A percentile compares a stretch with the other conserved stretches of the same genome.
These are phyloP conservation scores for Seira ritae DNA, from an alignment of 2,888 invertebrate genomes.

Conservation along the genomic window DNA sequence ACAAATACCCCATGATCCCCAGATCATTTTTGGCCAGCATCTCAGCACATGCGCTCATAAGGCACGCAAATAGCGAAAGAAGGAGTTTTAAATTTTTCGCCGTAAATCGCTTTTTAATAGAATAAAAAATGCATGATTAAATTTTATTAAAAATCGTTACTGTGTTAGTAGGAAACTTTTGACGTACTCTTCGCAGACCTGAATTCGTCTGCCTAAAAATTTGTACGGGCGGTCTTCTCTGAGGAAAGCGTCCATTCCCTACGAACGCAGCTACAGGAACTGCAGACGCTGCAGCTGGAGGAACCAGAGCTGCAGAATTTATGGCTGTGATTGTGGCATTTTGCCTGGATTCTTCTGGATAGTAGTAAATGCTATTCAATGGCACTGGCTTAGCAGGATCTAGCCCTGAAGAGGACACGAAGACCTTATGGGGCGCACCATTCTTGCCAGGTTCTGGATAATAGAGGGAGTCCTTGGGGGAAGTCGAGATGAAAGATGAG, in stretches of 20 bases:
- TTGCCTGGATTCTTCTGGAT: conserved; percentile 46
- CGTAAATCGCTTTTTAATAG: too few relatives aligned
- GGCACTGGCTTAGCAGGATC: conserved; percentile 47
- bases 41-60: conserved; percentile 21
- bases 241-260: conserved; percentile 41
- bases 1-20: too few relatives aligned
- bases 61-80: conserved; percentile 16
- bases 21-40: too few relatives aligned
- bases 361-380: conserved; percentile 53
- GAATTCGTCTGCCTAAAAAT: conserved; percentile 57
- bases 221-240: conserved; percentile 47
- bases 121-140: conserved; percentile 22
- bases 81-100: background rate
- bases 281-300: background rate
- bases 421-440: conserved; percentile 56
- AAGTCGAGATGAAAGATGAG: conserved; percentile 21
- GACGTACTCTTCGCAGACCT: conserved; percentile 64
- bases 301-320: background rate
- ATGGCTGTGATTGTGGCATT: conserved; percentile 37
- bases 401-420: conserved; percentile 33
- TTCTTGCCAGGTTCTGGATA: conserved; percentile 57
- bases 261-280: conserved; percentile 36
- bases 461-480: conserved; percentile 33
- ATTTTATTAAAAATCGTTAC: conserved; percentile 48
- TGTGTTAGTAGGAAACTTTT: conserved; percentile 57